Conservation (phyloP, 2,797 vertebrate genomes). For the Falco peregrinus region DNA sequence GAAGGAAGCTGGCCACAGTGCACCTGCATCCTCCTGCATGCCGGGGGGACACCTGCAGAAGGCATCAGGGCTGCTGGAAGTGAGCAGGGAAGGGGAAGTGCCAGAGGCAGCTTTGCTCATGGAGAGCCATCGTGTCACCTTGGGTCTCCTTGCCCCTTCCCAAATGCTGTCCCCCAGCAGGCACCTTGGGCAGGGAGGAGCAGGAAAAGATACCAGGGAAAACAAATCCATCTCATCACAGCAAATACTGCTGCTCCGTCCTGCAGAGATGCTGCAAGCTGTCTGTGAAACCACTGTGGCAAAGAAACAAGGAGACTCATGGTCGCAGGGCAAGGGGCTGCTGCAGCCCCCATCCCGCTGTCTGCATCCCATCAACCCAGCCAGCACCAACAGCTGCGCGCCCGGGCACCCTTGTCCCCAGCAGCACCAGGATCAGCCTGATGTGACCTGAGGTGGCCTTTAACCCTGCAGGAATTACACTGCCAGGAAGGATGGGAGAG, state of each 20-base stretch:
- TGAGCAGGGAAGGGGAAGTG: not conserved
- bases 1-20: not conserved
- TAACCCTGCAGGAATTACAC: not conserved
- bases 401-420: not conserved
- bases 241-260: not conserved
- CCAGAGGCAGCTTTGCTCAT: not conserved
- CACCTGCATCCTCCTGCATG: not conserved
- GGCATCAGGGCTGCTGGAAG: not conserved
- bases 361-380: not conserved
- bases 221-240: not conserved
- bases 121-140: not conserved
- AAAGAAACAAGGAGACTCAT: not conserved
- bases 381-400: accelerated
- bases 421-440: not conserved
- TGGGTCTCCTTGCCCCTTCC: not conserved
- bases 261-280: not conserved
- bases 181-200: not conserved
- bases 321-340: not conserved
- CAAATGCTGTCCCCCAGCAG: not conserved
- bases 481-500: not conserved
- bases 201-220: not conserved
- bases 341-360: accelerated
- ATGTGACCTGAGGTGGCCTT: not conserved
- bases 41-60: not conserved
- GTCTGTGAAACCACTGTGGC: accelerated